Percentiles rank a stretch among this genome's conserved stretches.
Conservation (phyloP, 2,113 vertebrate species). For the Centropristis striata region DNA sequence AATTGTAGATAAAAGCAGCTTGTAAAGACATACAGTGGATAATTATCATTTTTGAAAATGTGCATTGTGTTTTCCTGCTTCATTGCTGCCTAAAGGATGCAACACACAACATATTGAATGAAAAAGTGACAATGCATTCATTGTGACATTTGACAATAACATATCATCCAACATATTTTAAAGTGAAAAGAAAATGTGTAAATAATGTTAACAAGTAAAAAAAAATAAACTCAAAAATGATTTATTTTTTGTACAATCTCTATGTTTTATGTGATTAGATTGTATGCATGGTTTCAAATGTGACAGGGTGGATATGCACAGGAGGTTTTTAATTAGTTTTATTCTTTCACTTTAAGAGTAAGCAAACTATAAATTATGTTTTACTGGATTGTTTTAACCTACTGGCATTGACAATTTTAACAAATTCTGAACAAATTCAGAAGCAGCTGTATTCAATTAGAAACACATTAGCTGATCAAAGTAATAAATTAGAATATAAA, state of each 20-base stretch:
- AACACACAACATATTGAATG: too few relatives aligned
- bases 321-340: background rate
- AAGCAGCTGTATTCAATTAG: background rate
- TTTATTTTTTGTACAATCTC: background rate
- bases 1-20: background rate
- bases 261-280: background rate
- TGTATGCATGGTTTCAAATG: background rate
- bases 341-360: background rate
- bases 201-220: too few relatives aligned
- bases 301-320: background rate
- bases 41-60: background rate
- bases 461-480: constrained; percentile 3
- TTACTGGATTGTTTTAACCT: background rate
- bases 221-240: too few relatives aligned
- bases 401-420: background rate
- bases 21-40: background rate
- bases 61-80: background rate
- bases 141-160: too few relatives aligned
- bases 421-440: constrained; percentile 9
- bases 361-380: background rate
- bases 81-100: too few relatives aligned
- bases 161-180: too few relatives aligned
- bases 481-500: constrained; percentile 8
- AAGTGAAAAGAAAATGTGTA: too few relatives aligned
- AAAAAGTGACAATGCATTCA: too few relatives aligned